Percentiles rank a stretch among this genome's conserved stretches.
These are phyloP conservation scores for Gnathonemus longibarbis DNA, from an alignment of 2,113 vertebrate species.

Conservation along the genomic window DNA sequence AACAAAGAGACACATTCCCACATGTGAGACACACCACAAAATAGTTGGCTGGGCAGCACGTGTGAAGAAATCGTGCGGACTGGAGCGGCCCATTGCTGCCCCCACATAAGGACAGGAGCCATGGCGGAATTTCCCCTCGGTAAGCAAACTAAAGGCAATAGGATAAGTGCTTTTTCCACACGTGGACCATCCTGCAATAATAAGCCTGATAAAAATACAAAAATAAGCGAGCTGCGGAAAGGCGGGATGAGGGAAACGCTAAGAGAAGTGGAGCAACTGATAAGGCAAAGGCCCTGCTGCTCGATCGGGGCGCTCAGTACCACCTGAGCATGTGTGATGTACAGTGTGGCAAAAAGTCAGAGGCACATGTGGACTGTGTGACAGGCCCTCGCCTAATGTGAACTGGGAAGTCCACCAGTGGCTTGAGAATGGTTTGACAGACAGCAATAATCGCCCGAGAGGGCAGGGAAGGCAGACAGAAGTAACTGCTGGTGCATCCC, in stretches of 20 bases:
- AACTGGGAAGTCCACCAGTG: background rate
- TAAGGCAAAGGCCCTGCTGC: background rate
- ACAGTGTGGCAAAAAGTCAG: background rate
- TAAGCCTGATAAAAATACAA: conserved; percentile 4
- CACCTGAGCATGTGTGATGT: background rate
- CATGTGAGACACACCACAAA: conserved; percentile 18
- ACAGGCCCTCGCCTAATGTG: background rate
- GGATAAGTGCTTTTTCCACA: background rate
- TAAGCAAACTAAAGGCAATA: conserved; percentile 20
- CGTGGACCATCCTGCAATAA: background rate
- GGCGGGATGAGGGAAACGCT: background rate
- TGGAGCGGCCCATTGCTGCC: background rate
- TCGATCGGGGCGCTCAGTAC: background rate
- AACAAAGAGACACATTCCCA: conserved; percentile 23
- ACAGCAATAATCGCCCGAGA: background rate
- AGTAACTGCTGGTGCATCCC: conserved; percentile 44
- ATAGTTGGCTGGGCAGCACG: conserved; percentile 20
- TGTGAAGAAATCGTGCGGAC: background rate
- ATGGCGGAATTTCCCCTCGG: conserved; percentile 15
- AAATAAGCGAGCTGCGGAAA: background rate
- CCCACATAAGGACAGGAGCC: conserved; percentile 1
- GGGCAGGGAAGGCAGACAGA: conserved; percentile 22
- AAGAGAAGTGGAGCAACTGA: background rate
- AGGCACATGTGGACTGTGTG: background rate
- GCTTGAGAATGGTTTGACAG: background rate